These are phyloP conservation scores for Candidula unifasciata DNA, from an alignment of 2,888 invertebrate genomes.

Conservation along the genomic window DNA sequence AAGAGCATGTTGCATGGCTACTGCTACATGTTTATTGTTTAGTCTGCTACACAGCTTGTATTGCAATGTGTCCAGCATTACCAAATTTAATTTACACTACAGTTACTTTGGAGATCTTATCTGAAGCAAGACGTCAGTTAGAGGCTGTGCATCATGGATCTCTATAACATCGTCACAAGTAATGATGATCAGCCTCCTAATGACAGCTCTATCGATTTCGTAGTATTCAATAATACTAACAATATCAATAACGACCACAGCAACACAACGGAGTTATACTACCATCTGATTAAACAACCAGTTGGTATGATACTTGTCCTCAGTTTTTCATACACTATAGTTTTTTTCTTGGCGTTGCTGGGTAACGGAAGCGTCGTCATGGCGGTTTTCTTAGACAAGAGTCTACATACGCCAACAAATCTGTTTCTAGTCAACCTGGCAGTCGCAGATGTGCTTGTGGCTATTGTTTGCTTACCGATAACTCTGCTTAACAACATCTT, in stretches of 20 bases:
- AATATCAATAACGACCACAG: not conserved
- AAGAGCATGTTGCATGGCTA: no score
- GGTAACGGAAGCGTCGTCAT: slow-evolving; percentile 55
- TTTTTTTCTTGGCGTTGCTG: slow-evolving; percentile 54
- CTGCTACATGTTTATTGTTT: no score
- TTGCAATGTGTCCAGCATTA: no score
- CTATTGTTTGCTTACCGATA: slow-evolving; percentile 55
- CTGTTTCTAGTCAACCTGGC: slow-evolving; percentile 57
- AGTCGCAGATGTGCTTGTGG: slow-evolving; percentile 54
- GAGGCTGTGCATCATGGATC: no score
- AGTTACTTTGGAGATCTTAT: no score
- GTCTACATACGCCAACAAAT: slow-evolving; percentile 57
- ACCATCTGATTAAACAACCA: slow-evolving; percentile 41
- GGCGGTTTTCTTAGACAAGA: slow-evolving; percentile 53
- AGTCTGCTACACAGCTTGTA: no score
- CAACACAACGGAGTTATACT: slow-evolving; percentile 20
- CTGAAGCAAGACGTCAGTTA: no score
- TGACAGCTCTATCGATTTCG: no score
- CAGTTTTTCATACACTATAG: slow-evolving; percentile 51
- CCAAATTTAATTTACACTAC: no score
- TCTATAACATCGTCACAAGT: no score
- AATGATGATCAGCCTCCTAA: no score
- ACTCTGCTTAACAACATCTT: slow-evolving; percentile 55
- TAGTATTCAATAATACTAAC: no score
- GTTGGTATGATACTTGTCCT: slow-evolving; percentile 52